A percentile compares a stretch with the other conserved stretches of the same genome.
Conservation (phyloP, 1,140 invertebrate species). For the Papilio helenus region DNA sequence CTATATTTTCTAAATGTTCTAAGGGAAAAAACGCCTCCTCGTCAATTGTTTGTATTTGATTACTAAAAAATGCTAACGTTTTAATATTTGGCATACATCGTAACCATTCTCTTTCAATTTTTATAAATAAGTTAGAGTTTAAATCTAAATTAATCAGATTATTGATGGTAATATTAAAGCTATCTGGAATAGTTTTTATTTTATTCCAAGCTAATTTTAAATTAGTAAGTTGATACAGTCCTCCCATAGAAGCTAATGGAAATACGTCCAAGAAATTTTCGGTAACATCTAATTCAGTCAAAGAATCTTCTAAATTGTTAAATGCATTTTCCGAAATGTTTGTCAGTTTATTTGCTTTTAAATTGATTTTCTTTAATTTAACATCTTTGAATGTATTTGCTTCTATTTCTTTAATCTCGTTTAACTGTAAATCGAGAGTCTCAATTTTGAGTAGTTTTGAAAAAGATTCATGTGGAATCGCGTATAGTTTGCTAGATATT, state of each 20-base stretch:
- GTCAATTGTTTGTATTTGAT: slow-evolving; percentile 90
- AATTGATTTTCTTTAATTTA: slow-evolving; percentile 90
- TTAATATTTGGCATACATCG: slow-evolving; percentile 89
- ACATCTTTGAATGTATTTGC: slow-evolving; percentile 93
- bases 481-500: slow-evolving; percentile 90
- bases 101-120: slow-evolving; percentile 90
- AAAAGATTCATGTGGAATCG: slow-evolving; percentile 91
- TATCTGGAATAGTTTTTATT: slow-evolving; percentile 85
- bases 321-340: slow-evolving; percentile 93
- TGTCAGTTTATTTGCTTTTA: slow-evolving; percentile 92
- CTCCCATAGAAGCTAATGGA: slow-evolving; percentile 89
- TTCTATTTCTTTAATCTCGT: slow-evolving; percentile 91
- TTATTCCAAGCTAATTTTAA: slow-evolving; percentile 93
- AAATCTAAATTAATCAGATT: slow-evolving; percentile 91
- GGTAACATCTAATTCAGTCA: slow-evolving; percentile 92
- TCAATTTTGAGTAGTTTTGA: slow-evolving; percentile 87
- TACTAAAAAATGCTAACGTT: slow-evolving; percentile 92
- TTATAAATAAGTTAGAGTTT: slow-evolving; percentile 92
- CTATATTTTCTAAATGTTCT: slow-evolving; percentile 90
- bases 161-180: slow-evolving; percentile 88
- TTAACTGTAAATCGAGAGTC: slow-evolving; percentile 92
- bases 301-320: slow-evolving; percentile 89
- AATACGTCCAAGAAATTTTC: slow-evolving; percentile 93
- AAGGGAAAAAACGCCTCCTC: slow-evolving; percentile 90
- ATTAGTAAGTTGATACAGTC: slow-evolving; percentile 89